A percentile compares a stretch with the other conserved stretches of the same genome.
phyloP scores from a whole-genome alignment of 2,888 invertebrate species.

The Ophion costatus region DNA sequence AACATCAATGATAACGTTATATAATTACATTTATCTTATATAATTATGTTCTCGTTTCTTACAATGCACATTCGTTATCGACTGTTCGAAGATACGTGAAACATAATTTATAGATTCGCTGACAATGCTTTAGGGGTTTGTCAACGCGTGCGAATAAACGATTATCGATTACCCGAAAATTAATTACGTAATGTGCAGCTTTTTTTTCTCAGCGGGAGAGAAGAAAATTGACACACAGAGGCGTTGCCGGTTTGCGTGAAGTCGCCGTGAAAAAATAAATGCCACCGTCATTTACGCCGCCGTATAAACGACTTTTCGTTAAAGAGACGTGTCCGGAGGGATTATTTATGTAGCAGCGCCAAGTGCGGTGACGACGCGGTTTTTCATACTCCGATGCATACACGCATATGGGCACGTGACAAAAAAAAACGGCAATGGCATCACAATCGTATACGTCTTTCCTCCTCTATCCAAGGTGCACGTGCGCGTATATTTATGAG shows the following conservation, averaged over 20 bases:
- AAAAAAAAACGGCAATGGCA: background rate
- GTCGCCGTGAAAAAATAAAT: slow-evolving; percentile 15
- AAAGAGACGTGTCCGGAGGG: slow-evolving; percentile 40
- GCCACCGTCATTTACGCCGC: slow-evolving; percentile 14
- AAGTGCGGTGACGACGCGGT: slow-evolving; percentile 35
- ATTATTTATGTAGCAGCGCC: slow-evolving; percentile 52
- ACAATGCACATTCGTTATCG: background rate
- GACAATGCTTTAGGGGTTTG: background rate
- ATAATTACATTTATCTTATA: background rate
- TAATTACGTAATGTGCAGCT: background rate
- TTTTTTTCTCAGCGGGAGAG: background rate
- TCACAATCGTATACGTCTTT: slow-evolving; percentile 8
- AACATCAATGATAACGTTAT: background rate
- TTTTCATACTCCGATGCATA: slow-evolving; percentile 14
- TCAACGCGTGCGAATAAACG: too few relatives aligned
- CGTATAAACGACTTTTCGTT: slow-evolving; percentile 37
- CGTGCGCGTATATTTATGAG: background rate
- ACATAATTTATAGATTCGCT: background rate
- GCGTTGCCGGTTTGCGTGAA: slow-evolving; percentile 7
- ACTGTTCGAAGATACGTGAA: background rate
- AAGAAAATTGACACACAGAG: background rate
- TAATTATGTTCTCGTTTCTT: background rate
- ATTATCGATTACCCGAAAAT: background rate
- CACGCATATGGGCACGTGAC: background rate
- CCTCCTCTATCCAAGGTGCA: background rate